Evolutionary conservation across 2,797 vertebrate species (phyloP).

Genomic region (Nannoperca australis): DNA sequence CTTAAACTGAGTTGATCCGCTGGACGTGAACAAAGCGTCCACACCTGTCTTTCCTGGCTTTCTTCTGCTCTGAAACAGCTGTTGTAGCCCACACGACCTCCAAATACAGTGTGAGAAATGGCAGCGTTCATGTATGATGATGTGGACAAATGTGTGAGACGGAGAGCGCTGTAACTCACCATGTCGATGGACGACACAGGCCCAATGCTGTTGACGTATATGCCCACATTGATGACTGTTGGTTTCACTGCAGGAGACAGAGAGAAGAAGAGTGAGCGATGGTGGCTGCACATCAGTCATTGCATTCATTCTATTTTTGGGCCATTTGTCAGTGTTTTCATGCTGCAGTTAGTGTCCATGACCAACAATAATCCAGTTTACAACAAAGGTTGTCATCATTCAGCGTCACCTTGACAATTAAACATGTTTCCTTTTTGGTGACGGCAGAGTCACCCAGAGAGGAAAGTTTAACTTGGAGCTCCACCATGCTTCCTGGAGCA

Average conservation of each 20-base stretch:
- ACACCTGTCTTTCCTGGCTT: slow-evolving; percentile 59
- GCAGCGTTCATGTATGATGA: slow-evolving; percentile 33
- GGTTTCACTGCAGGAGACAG: slow-evolving; percentile 90
- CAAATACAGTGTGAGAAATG: slow-evolving; percentile 36
- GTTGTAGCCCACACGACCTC: slow-evolving; percentile 19
- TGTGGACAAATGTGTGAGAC: background rate
- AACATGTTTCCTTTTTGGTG: background rate
- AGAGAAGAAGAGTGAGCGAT: slow-evolving; percentile 56
- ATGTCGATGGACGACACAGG: slow-evolving; percentile 99
- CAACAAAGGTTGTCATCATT: slow-evolving; percentile 41
- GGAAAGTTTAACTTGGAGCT: slow-evolving; percentile 31
- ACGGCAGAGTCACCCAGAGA: slow-evolving; percentile 19
- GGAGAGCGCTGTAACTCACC: slow-evolving; percentile 86
- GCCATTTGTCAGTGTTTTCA: slow-evolving; percentile 31
- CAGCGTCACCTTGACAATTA: slow-evolving; percentile 39
- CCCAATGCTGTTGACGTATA: slow-evolving; percentile 98
- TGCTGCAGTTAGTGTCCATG: background rate
- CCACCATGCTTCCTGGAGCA: slow-evolving; percentile 48
- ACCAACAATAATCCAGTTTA: slow-evolving; percentile 34
- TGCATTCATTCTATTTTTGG: slow-evolving; percentile 8
- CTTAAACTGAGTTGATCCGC: slow-evolving; percentile 57
- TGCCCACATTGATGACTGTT: slow-evolving; percentile 95
- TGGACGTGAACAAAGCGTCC: slow-evolving; percentile 9
- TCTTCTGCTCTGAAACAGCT: slow-evolving; percentile 23
- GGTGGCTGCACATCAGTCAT: slow-evolving; percentile 2